Evolutionary conservation across 2,888 invertebrate genomes (phyloP), one percentile per base, ranked within the genome.

Genomic region (Chaitophorus viminalis): DNA sequence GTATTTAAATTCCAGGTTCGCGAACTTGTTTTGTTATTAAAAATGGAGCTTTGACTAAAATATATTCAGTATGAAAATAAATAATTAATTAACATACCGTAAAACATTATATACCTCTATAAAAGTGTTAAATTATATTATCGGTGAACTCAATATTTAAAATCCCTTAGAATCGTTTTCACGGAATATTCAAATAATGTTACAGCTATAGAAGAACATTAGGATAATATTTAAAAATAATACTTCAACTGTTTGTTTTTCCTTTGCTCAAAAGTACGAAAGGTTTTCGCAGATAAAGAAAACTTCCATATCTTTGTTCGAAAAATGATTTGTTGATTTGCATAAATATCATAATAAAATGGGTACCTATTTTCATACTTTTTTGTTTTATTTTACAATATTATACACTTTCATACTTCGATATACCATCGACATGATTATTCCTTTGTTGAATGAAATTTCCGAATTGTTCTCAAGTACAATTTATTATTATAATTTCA

Each of bases 321-420:
- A 77, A 77, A 52, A 77, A 31, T 54, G 31, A 77, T 54, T 33
- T 54, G 29, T 29, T 29, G 18, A 29, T 76, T 52, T 76, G 52
- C 21, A 54, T 54, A n/a, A 54, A 31, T 31, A 2, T 29, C 68
- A n/a, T 14, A 70, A 70, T 17, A 70, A 29, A 70, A 70, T 25
- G n/a, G 29, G 29, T n/a, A 14, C 11, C 2, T 46, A 46, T 46
- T 46, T 29, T 31, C 14, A n/a, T 31, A 31, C 29, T 17, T 70
- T 17, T 68, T 70, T 70, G 9, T 70, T 31, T 77, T 77, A 77
- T 52, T 54, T 75, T 39, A 39, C 39, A 75, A n/a, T n/a, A n/a
- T n/a, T n/a, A n/a, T n/a, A n/a, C n/a, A n/a, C n/a, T n/a, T n/a
- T n/a, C 46, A 39, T n/a, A 60, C 25, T 70, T 70, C 29, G 11